phyloP scores from a whole-genome alignment of 1,140 invertebrate species.

The Bombus confusus region DNA sequence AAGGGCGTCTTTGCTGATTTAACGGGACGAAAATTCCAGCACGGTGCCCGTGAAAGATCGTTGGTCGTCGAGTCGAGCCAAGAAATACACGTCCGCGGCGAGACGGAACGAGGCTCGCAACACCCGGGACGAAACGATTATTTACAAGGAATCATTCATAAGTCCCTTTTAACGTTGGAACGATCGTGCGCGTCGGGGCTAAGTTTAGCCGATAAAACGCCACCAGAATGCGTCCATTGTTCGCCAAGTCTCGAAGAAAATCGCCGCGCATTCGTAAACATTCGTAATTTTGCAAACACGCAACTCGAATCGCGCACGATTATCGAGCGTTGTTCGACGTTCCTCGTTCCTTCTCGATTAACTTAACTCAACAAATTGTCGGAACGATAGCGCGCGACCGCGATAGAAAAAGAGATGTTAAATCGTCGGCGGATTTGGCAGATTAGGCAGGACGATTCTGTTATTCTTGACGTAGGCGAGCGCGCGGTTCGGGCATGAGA shows the following conservation, averaged over 20 bases:
- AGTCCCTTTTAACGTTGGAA: conserved; percentile 34
- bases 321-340: background rate
- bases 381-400: background rate
- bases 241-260: background rate
- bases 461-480: conserved; percentile 10
- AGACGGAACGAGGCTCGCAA: background rate
- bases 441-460: conserved; percentile 1
- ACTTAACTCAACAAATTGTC: background rate
- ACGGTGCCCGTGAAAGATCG: background rate
- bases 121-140: conserved; percentile 21
- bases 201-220: conserved; percentile 45
- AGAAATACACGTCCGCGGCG: background rate
- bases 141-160: conserved; percentile 50
- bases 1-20: background rate
- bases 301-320: background rate
- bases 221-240: conserved; percentile 42
- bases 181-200: conserved; percentile 20
- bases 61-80: conserved; percentile 7
- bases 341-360: background rate
- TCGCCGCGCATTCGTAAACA: background rate
- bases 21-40: conserved; percentile 14
- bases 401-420: no score
- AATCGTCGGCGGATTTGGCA: background rate
- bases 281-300: background rate
- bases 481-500: background rate